These are phyloP conservation scores for Drosophila kikkawai DNA, from an alignment of 1,140 invertebrate genomes.

Conservation along the genomic window DNA sequence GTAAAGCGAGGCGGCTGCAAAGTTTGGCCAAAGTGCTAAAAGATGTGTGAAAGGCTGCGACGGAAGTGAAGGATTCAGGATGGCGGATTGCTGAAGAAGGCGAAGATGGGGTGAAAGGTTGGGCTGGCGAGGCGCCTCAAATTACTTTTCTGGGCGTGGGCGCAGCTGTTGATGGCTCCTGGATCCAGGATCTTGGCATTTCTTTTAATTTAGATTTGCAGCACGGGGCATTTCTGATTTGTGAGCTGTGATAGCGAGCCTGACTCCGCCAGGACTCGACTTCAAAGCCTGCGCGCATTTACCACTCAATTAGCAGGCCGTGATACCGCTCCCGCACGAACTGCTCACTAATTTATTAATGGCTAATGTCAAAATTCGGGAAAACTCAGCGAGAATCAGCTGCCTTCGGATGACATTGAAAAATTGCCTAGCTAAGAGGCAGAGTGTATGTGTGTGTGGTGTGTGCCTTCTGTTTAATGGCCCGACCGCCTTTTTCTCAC, in stretches of 20 bases:
- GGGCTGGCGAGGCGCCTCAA: constrained; percentile 52
- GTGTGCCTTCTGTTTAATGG: constrained; percentile 62
- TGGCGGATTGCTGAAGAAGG: constrained; percentile 59
- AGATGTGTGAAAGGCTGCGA: constrained; percentile 76
- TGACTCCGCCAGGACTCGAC: constrained; percentile 1
- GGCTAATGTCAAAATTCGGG: constrained; percentile 66
- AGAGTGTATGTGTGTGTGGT: constrained; percentile 6
- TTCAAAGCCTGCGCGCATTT: constrained; percentile 33
- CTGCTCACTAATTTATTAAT: constrained; percentile 74
- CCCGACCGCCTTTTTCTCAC: constrained; percentile 52
- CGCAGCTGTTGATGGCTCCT: constrained; percentile 56
- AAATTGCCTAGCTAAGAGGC: constrained; percentile 58
- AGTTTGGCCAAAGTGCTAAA: constrained; percentile 64
- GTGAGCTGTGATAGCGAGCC: constrained; percentile 21
- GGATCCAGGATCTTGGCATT: constrained; percentile 43
- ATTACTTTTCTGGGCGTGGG: constrained; percentile 59
- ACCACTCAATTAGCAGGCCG: constrained; percentile 68
- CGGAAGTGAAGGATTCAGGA: constrained; percentile 47
- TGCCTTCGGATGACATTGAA: constrained; percentile 77
- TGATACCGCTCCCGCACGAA: constrained; percentile 34
- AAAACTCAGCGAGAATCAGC: constrained; percentile 22
- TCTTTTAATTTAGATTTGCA: constrained; percentile 60
- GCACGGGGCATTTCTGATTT: constrained; percentile 26
- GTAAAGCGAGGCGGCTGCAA: constrained; percentile 26
- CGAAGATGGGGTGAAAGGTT: constrained; percentile 64